phyloP scores from a whole-genome alignment of 2,888 invertebrate species.

The Andrena hattorfiana region DNA sequence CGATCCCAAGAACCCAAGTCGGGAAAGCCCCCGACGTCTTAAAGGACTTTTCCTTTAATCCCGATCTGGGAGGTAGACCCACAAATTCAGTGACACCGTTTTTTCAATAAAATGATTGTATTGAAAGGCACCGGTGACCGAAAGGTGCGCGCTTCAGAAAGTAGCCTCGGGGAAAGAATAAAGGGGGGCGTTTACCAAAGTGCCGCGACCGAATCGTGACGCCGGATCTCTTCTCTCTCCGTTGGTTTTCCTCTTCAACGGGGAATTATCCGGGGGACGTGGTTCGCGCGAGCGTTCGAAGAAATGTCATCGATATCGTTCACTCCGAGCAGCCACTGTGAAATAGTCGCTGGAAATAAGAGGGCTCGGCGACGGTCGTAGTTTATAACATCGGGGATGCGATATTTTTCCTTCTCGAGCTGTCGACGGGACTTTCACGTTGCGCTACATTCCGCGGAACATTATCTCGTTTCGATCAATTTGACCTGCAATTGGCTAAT shows the following conservation, averaged over 20 bases:
- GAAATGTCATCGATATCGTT: slow-evolving; percentile 1
- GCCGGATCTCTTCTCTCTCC: neutral
- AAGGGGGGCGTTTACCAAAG: neutral
- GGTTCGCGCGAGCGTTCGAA: neutral
- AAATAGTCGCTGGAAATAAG: slow-evolving; percentile 3
- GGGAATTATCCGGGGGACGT: neutral
- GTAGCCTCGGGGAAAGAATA: too few species aligned
- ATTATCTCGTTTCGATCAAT: slow-evolving; percentile 80
- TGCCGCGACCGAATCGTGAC: neutral
- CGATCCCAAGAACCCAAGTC: too few species aligned
- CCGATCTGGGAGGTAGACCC: too few species aligned
- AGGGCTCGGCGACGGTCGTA: slow-evolving; percentile 1
- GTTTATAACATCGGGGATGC: slow-evolving; percentile 14
- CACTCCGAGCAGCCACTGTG: neutral
- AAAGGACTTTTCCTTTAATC: too few species aligned
- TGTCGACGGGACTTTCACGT: slow-evolving; percentile 75
- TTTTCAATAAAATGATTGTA: too few species aligned
- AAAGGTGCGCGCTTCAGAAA: too few species aligned
- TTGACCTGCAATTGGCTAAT: slow-evolving; percentile 79
- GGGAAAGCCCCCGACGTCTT: too few species aligned
- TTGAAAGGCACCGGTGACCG: too few species aligned
- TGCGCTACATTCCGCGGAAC: slow-evolving; percentile 77
- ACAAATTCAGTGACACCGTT: too few species aligned
- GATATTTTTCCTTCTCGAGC: slow-evolving; percentile 9
- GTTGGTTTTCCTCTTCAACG: neutral